Base-by-base conservation (phyloP, 2,113 vertebrate species). In the Charadrius vociferus region DNA sequence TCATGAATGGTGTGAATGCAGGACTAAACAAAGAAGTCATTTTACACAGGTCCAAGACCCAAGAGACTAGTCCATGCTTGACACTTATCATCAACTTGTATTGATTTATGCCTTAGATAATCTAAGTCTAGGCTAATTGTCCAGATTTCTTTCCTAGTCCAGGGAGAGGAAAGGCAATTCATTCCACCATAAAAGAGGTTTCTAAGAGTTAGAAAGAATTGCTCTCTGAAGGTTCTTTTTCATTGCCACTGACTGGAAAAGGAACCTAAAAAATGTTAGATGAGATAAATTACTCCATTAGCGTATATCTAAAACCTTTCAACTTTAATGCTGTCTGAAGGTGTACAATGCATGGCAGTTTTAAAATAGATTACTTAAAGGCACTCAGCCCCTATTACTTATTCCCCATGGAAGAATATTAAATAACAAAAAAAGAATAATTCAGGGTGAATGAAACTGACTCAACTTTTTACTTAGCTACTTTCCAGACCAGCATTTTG, bases 361-460 rank as follows among this genome's bases (percentile, higher is more conserved):
- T 93, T 62, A 70, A 73, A 96, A 77, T 75, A 94, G 47, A 80
- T 74, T 73, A 92, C 88, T 91, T 75, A 74, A 93, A 94, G 81
- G 93, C 92, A 88, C 79, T 96, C 93, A 90, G 71, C 14, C 61
- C 14, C 39, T 49, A 52, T 71, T 77, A 90, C 41, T 88, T 75
- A 94, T 63, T 91, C 81, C 36, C 81, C 32, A 53, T 16, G 86
- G 70, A 61, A 43, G 22, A 80, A 81, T 90, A 78, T 68, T 92
- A 55, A 77, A 62, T 50, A 83, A 29, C 26, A 62, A 72, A 86
- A 24, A 86, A 55, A n/a, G 47, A 86, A 56, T 5, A 81, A 65
- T 75, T 81, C 63, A 73, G 16, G 37, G 43, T 72, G 34, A 85
- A 70, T 53, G 30, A 81, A 93, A 93, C 45, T 66, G 41, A 75